phyloP scores from a whole-genome alignment of 2,888 invertebrate genomes.

The Drosophila parthenogenetica region DNA sequence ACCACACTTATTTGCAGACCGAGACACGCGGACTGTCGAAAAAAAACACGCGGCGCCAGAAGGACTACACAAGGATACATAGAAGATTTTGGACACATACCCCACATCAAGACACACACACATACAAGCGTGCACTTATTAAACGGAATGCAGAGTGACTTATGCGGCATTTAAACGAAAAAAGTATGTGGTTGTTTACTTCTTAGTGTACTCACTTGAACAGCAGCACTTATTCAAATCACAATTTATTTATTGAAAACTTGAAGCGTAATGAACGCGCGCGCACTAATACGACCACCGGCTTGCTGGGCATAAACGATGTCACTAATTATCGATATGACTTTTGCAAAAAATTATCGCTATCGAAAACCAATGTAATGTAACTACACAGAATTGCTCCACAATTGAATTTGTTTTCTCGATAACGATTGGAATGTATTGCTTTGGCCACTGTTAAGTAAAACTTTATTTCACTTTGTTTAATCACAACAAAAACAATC shows the following conservation, averaged over 20 bases:
- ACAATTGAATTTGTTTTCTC: neutral
- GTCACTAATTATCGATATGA: conserved; percentile 32
- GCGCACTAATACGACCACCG: conserved; percentile 73
- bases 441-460: conserved; percentile 12
- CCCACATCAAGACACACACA: conserved; percentile 33
- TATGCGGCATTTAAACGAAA: neutral
- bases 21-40: conserved; percentile 38
- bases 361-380: neutral
- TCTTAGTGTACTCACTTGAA: conserved; percentile 76
- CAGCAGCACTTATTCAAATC: conserved; percentile 76
- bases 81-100: conserved; percentile 35
- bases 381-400: conserved; percentile 6
- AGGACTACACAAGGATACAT: conserved; percentile 76
- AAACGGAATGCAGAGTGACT: neutral
- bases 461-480: conserved; percentile 33
- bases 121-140: conserved; percentile 6
- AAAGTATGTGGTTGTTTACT: neutral
- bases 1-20: conserved; percentile 6
- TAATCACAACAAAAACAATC: conserved; percentile 53
- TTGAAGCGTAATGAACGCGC: conserved; percentile 75
- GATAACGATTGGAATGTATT: neutral
- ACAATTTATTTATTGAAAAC: conserved; percentile 65
- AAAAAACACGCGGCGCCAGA: conserved; percentile 77
- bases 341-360: neutral
- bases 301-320: conserved; percentile 46